A percentile compares a stretch with the other conserved stretches of the same genome.
Conservation (phyloP, 1,140 invertebrate species). For the Saccostrea cuccullata region DNA sequence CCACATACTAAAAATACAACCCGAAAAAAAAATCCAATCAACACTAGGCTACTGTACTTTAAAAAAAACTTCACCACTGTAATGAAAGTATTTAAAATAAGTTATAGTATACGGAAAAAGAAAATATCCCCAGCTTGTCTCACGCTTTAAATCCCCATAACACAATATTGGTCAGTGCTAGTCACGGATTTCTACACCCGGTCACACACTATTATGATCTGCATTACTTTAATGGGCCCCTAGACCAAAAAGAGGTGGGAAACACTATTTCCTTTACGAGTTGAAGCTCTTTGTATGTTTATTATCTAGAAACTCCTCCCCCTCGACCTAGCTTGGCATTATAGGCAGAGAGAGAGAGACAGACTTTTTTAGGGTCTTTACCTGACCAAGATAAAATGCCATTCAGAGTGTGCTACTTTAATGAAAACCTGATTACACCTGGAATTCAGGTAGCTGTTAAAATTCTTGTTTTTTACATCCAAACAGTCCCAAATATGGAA, state of each 20-base stretch:
- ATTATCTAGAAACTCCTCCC: slow-evolving; percentile 31
- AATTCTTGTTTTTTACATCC: neutral
- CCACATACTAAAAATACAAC: slow-evolving; percentile 10
- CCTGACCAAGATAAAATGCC: neutral
- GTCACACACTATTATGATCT: slow-evolving; percentile 24
- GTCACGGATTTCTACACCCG: slow-evolving; percentile 9
- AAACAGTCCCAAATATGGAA: neutral
- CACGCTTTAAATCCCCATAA: slow-evolving; percentile 19
- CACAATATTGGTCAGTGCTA: slow-evolving; percentile 23
- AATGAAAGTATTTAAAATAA: neutral
- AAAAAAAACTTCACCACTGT: neutral
- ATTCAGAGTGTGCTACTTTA: neutral
- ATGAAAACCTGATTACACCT: slow-evolving; percentile 5
- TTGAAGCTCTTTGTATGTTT: slow-evolving; percentile 34
- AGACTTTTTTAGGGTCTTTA: slow-evolving; percentile 30
- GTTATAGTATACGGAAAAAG: neutral
- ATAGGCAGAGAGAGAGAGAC: neutral
- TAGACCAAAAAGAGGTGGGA: slow-evolving; percentile 22
- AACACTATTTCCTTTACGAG: slow-evolving; percentile 22
- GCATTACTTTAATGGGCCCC: slow-evolving; percentile 2
- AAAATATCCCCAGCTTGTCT: neutral
- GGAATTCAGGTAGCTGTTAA: neutral
- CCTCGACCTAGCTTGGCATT: slow-evolving; percentile 6
- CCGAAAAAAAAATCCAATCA: neutral
- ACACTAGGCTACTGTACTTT: neutral